Percentiles rank a stretch among this genome's conserved stretches.
Evolutionary conservation across 2,888 invertebrate genomes (phyloP).

Genomic region (Elegia similella): DNA sequence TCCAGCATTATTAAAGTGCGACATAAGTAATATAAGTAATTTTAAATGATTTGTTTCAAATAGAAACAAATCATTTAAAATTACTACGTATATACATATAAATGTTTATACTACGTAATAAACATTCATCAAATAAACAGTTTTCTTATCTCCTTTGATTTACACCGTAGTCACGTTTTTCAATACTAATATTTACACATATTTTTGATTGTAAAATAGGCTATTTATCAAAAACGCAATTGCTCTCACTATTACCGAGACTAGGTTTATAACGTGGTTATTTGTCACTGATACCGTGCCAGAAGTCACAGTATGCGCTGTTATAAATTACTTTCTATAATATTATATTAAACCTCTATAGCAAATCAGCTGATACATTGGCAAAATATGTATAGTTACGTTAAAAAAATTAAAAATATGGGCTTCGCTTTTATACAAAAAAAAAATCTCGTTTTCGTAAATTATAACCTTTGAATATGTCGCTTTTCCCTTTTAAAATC

Average conservation of each 20-base stretch:
- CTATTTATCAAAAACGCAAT: not conserved
- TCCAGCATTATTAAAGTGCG: too few relatives aligned
- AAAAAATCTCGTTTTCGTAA: too few relatives aligned
- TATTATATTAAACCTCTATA: not conserved
- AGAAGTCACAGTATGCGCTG: slow-evolving; percentile 9
- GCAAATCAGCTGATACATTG: not conserved
- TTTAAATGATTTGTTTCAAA: too few relatives aligned
- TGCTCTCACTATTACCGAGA: not conserved
- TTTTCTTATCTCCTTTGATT: not conserved
- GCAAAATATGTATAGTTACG: not conserved
- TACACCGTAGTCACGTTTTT: not conserved
- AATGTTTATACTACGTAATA: too few relatives aligned
- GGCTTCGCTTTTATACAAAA: too few relatives aligned
- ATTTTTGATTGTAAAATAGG: not conserved
- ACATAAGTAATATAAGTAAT: too few relatives aligned
- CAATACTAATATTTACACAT: too few relatives aligned
- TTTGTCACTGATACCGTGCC: slow-evolving; percentile 5
- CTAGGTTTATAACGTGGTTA: slow-evolving; percentile 10
- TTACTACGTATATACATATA: too few relatives aligned
- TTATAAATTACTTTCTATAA: slow-evolving; percentile 1
- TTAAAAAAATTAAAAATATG: not conserved
- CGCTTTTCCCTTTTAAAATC: too few relatives aligned
- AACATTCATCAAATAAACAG: too few relatives aligned
- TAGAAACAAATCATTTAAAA: too few relatives aligned
- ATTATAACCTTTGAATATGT: too few relatives aligned